These are phyloP conservation scores for Blennius ocellaris DNA, from an alignment of 2,113 vertebrate genomes.

Conservation along the genomic window DNA sequence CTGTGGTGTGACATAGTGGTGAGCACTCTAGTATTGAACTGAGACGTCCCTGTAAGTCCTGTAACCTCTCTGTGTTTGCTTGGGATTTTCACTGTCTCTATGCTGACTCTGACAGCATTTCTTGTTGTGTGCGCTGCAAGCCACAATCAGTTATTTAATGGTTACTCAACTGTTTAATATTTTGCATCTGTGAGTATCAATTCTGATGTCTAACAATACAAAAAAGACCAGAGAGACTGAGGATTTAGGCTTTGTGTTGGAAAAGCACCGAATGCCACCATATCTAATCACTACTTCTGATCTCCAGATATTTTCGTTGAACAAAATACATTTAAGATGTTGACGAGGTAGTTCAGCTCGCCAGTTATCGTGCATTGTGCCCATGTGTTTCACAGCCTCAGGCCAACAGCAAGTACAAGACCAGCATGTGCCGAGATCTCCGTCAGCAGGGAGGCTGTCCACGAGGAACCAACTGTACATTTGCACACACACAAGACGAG, in stretches of 20 bases:
- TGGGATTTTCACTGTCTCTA: too few relatives aligned
- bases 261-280: not conserved
- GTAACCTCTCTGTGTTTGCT: too few relatives aligned
- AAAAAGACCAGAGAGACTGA: not conserved
- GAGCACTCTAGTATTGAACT: too few relatives aligned
- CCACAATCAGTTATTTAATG: not conserved
- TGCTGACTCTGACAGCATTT: not conserved
- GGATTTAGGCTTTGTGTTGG: not conserved
- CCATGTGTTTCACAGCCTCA: slow-evolving; percentile 85
- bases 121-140: not conserved
- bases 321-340: not conserved
- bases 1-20: too few relatives aligned
- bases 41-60: too few relatives aligned
- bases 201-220: not conserved
- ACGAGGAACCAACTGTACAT: slow-evolving; percentile 94
- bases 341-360: not conserved
- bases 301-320: not conserved
- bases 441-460: slow-evolving; percentile 96
- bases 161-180: not conserved
- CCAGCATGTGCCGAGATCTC: slow-evolving; percentile 97
- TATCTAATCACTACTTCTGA: not conserved
- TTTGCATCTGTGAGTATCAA: not conserved
- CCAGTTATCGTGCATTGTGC: not conserved
- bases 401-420: slow-evolving; percentile 98
- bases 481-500: slow-evolving; percentile 98